These are phyloP conservation scores for Oreortyx pictus DNA, from an alignment of 2,797 vertebrate genomes.

Conservation along the genomic window DNA sequence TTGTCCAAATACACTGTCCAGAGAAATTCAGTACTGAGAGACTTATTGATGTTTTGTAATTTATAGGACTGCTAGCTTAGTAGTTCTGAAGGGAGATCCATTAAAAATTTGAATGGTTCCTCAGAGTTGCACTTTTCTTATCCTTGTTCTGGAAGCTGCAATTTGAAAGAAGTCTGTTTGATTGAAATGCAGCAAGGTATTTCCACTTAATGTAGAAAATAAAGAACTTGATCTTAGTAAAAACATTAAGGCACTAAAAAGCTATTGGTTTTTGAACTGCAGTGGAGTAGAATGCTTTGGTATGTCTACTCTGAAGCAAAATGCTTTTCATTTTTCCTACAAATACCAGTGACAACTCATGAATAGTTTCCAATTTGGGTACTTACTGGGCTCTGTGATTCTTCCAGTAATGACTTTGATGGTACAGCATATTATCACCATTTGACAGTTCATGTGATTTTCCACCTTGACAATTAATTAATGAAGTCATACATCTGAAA, in stretches of 20 bases:
- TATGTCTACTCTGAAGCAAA: background rate
- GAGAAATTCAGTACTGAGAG: background rate
- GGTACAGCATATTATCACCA: background rate
- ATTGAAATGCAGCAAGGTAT: background rate
- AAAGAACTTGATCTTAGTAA: background rate
- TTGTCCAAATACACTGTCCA: background rate
- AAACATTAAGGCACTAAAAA: background rate
- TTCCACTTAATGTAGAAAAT: background rate
- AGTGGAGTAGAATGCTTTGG: background rate
- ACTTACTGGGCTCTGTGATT: background rate
- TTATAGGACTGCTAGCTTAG: background rate
- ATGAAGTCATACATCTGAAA: conserved; percentile 40
- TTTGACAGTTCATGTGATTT: background rate
- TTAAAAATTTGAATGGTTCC: background rate
- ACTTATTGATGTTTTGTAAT: background rate
- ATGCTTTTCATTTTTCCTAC: background rate
- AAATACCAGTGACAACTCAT: background rate
- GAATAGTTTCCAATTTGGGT: background rate
- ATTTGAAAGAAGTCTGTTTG: background rate
- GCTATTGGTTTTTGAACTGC: background rate
- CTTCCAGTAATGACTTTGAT: background rate
- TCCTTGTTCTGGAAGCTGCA: background rate
- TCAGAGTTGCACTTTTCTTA: background rate
- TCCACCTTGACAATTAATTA: conserved; percentile 33
- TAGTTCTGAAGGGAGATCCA: background rate